phyloP scores from a whole-genome alignment of 2,113 vertebrate genomes.

The Tragelaphus scriptus region DNA sequence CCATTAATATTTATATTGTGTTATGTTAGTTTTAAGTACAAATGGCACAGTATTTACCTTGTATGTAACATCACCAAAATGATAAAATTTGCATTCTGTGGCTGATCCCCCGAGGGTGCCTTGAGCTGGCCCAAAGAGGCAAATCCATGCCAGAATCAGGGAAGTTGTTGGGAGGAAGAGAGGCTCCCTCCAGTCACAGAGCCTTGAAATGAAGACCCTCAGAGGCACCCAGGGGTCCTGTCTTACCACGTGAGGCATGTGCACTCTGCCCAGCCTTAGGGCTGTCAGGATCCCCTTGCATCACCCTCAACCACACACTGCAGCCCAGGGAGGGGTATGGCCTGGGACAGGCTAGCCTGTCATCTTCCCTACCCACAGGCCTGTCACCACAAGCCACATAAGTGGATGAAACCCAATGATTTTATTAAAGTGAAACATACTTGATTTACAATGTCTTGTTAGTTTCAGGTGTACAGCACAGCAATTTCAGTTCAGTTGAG shows the following conservation, averaged over 20 bases:
- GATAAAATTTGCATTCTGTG: neutral
- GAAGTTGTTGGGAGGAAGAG: neutral
- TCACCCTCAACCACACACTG: neutral
- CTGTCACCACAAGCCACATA: neutral
- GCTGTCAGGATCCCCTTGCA: neutral
- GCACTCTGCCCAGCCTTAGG: neutral
- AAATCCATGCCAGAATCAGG: neutral
- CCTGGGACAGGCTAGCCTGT: neutral
- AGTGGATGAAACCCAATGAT: neutral
- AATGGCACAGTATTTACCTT: neutral
- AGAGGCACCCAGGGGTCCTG: neutral
- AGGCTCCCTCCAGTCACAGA: neutral
- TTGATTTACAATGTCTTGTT: neutral
- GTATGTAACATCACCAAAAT: neutral
- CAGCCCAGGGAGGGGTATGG: accelerated
- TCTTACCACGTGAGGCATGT: accelerated
- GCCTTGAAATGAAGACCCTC: neutral
- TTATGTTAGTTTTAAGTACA: neutral
- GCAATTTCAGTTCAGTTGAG: neutral
- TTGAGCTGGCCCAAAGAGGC: neutral
- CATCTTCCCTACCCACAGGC: neutral
- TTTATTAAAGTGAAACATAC: neutral
- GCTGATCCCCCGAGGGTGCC: neutral
- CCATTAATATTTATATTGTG: neutral
- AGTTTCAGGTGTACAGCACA: neutral